Evolutionary conservation across 2,113 vertebrate genomes (phyloP).

Genomic region (Hypomesus transpacificus): DNA sequence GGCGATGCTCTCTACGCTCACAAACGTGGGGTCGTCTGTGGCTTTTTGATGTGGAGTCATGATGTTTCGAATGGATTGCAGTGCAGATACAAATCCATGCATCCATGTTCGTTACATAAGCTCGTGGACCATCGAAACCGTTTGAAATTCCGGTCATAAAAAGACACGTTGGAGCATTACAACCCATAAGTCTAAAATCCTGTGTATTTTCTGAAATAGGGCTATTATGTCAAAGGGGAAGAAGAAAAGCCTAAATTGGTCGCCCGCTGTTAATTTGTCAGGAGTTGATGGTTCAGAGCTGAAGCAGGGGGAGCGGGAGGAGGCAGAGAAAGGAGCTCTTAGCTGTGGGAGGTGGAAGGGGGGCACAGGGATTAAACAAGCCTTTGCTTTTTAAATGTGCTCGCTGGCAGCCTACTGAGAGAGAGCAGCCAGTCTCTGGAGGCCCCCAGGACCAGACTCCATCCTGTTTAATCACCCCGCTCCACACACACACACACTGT

Average conservation of each 20-base stretch:
- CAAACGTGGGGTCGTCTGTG: no score
- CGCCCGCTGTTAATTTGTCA: conserved; percentile 26
- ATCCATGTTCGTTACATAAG: neutral
- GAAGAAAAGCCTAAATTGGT: conserved; percentile 37
- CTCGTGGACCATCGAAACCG: neutral
- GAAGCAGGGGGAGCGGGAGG: conserved; percentile 20
- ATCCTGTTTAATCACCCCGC: conserved; percentile 58
- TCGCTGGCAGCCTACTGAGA: conserved; percentile 51
- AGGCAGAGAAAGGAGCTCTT: conserved; percentile 29
- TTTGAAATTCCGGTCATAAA: conserved; percentile 25
- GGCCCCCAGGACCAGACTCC: conserved; percentile 43
- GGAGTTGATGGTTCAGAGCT: conserved; percentile 37
- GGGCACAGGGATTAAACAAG: conserved; percentile 44
- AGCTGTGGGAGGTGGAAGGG: conserved; percentile 39
- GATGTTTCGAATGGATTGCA: no score
- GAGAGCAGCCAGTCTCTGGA: conserved; percentile 44
- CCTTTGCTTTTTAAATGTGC: conserved; percentile 49
- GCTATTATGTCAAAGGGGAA: conserved; percentile 33
- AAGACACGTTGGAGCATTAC: conserved; percentile 18
- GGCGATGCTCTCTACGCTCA: no score
- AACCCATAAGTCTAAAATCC: conserved; percentile 11
- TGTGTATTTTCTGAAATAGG: conserved; percentile 29
- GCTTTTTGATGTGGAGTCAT: no score
- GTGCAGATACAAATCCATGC: neutral
- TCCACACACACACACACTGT: conserved; percentile 4